Conservation (phyloP, 53 echinoderm and acorn worm genomes). For the Holothuria scabra region DNA sequence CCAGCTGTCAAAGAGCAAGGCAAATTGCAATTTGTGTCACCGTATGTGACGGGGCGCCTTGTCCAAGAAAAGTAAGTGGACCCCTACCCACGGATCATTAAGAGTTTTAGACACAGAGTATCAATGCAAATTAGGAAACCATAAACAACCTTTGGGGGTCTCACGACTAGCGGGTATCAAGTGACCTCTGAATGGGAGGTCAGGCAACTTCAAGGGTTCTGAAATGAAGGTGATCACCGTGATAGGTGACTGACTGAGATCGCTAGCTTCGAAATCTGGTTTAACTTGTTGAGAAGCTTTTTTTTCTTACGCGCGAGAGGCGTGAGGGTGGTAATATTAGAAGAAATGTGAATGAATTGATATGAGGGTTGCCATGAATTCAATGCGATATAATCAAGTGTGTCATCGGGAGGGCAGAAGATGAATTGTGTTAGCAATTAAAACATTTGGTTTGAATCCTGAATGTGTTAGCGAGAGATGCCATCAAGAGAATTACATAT, state of each 20-base stretch:
- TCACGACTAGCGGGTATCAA: constrained; percentile 18
- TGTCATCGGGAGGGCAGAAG: constrained; percentile 15
- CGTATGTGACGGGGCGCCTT: constrained; percentile 44
- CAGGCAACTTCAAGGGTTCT: constrained; percentile 7
- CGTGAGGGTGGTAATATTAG: constrained; percentile 28
- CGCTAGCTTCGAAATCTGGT: constrained; percentile 22
- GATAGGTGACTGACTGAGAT: constrained; percentile 2
- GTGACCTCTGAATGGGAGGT: constrained; percentile 39
- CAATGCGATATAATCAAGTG: constrained; percentile 20
- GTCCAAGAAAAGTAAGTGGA: constrained; percentile 44
- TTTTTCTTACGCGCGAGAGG: constrained; percentile 12
- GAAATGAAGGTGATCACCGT: constrained; percentile 27
- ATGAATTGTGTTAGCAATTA: constrained; percentile 19
- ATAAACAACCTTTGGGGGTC: constrained; percentile 53
- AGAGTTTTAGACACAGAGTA: constrained; percentile 32
- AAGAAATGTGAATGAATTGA: constrained; percentile 1
- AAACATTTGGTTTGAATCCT: background rate
- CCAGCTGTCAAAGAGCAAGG: constrained; percentile 27
- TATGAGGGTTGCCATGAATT: background rate
- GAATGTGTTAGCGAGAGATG: background rate
- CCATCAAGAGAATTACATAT: background rate
- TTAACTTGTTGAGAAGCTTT: constrained; percentile 17
- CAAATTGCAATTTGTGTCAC: constrained; percentile 48
- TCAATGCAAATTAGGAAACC: constrained; percentile 44
- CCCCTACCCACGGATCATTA: constrained; percentile 47